Base-by-base conservation (phyloP, 2,113 vertebrate species). In the Urocitellus parryii region DNA sequence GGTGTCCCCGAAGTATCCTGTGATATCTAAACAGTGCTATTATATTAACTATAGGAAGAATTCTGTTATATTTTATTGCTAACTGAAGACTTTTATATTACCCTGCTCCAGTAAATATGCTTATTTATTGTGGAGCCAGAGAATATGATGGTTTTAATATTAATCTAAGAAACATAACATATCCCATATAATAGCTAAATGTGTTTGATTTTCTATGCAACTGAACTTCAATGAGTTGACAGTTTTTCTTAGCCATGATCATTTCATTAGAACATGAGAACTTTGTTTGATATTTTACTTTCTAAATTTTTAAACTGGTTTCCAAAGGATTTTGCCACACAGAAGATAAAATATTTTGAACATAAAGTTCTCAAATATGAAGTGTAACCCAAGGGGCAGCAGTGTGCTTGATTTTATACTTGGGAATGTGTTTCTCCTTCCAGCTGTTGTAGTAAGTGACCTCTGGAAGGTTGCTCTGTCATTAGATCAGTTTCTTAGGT, bases 201-300 rank as follows among this genome's bases (percentile, higher is more conserved):
- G 37, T 90, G 29, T 88, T 70, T 82, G 39, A 90, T 65, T 78
- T 85, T 24, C 77, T 83, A 22, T 42, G 68, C n/a, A 80, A 68
- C 5, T 81, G 4, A 61, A 29, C 77, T 73, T 82, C 14, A 17
- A 32, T 88, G 8, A 32, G 48, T 74, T 91, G 4, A 83, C 8
- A 95, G n/a, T 72, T 73, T 93, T 88, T 56, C n/a, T 72, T 73
- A 88, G 24, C 34, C 17, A 93, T 74, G 67, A 72, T 27, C 37
- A 73, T 16, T 77, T 9, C 37, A 56, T 65, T 77, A 77, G 37
- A 90, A 79, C 9, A 39, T 39, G 12, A 80, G 56, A 27, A 0
- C 3, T 42, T 3, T 58, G 84, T n/a, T 93, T 20, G 83, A 53
- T 80, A 68, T 8, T 88, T 84, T 84, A 48, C 16, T 56, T 92